These are phyloP conservation scores for Toxostoma redivivum DNA, from an alignment of 2,113 vertebrate genomes.

Conservation along the genomic window DNA sequence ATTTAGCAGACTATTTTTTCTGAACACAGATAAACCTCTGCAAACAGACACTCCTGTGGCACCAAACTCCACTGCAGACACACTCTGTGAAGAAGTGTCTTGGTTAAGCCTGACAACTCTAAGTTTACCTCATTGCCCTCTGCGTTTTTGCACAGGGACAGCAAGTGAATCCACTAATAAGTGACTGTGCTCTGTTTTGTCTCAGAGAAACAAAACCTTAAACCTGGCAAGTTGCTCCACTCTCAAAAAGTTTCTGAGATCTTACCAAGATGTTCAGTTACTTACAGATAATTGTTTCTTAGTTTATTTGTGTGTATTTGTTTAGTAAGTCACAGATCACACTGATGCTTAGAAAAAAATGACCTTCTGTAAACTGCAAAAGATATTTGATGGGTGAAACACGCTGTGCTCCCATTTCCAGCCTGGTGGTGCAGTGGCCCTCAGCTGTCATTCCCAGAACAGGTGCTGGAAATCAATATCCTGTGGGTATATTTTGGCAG, in stretches of 20 bases:
- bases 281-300: not conserved
- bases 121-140: not conserved
- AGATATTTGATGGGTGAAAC: not conserved
- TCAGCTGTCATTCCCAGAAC: constrained; percentile 72
- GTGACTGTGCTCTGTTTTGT: not conserved
- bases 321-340: not conserved
- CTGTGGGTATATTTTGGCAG: not conserved
- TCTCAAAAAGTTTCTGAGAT: not conserved
- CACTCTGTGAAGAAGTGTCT: accelerated
- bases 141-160: not conserved
- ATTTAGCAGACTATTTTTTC: not conserved
- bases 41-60: not conserved
- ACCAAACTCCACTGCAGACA: not conserved
- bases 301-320: not conserved
- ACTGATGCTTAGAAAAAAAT: not conserved
- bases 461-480: constrained; percentile 72
- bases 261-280: not conserved
- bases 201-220: not conserved
- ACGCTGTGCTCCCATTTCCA: not conserved
- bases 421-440: not conserved
- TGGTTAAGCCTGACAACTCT: not conserved
- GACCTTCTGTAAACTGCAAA: not conserved
- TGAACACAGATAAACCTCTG: not conserved
- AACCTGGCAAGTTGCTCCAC: not conserved
- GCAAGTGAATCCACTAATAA: not conserved